Percentiles rank a stretch among this genome's conserved stretches.
These are phyloP conservation scores for Acanthisitta chloris DNA, from an alignment of 2,113 vertebrate species.

Conservation along the genomic window DNA sequence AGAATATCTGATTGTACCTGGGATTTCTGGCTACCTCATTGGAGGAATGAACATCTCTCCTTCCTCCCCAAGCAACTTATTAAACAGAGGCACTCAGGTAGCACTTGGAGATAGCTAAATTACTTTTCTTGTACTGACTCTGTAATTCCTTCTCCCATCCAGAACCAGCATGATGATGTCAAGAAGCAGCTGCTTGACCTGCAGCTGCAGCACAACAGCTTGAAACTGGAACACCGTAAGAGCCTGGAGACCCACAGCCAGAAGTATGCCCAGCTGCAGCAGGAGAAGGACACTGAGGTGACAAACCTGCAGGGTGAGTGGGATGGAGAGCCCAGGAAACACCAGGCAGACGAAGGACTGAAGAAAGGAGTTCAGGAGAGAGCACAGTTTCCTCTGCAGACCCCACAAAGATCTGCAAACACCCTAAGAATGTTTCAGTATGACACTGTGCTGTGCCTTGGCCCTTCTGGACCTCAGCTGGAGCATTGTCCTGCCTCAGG, in stretches of 20 bases:
- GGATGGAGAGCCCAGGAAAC: fast-evolving
- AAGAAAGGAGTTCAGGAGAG: not conserved
- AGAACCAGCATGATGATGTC: constrained; percentile 75
- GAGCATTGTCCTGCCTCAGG: fast-evolving
- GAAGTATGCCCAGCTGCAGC: constrained; percentile 53
- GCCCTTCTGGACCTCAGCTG: not conserved
- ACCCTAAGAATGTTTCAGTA: fast-evolving
- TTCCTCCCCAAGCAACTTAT: not conserved
- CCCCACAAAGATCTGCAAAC: not conserved
- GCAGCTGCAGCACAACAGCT: constrained; percentile 71
- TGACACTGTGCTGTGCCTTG: not conserved
- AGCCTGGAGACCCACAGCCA: constrained; percentile 58
- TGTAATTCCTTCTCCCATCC: not conserved
- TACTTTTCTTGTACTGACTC: not conserved
- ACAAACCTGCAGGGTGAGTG: constrained; percentile 65
- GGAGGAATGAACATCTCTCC: not conserved
- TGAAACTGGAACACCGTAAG: constrained; percentile 67
- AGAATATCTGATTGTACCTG: not conserved
- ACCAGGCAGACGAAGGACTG: not conserved
- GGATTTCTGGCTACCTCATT: not conserved
- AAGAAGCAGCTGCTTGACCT: constrained; percentile 72
- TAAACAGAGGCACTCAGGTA: not conserved
- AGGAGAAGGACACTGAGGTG: constrained; percentile 63
- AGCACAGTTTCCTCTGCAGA: not conserved
- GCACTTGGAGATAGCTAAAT: not conserved